Evolutionary conservation across 2,888 invertebrate genomes (phyloP).

Genomic region (Synergus itoensis): DNA sequence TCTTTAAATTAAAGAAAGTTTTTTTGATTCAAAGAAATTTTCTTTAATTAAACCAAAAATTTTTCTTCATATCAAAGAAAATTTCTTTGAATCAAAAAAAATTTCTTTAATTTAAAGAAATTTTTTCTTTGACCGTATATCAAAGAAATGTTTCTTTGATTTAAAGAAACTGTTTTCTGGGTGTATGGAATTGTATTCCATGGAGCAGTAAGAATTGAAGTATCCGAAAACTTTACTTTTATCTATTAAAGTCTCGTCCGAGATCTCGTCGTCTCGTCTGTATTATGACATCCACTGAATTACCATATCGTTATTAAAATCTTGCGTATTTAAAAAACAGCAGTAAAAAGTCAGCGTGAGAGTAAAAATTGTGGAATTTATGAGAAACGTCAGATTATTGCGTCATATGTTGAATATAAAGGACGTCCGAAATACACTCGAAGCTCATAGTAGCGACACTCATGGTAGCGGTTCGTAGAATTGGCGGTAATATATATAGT

Average conservation of each 20-base stretch:
- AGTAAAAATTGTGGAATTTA: not conserved
- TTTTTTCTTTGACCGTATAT: too few relatives aligned
- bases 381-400: slow-evolving; percentile 29
- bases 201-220: not conserved
- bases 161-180: too few relatives aligned
- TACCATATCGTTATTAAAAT: slow-evolving; percentile 3
- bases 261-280: not conserved
- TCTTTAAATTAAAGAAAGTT: too few relatives aligned
- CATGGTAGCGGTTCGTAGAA: too few relatives aligned
- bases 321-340: not conserved
- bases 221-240: not conserved
- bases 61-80: too few relatives aligned
- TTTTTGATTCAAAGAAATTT: too few relatives aligned
- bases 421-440: slow-evolving; percentile 15
- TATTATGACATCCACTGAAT: slow-evolving; percentile 13
- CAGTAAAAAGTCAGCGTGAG: slow-evolving; percentile 5
- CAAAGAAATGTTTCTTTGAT: too few relatives aligned
- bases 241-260: not conserved
- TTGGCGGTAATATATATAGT: too few relatives aligned
- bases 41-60: too few relatives aligned
- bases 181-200: not conserved
- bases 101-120: too few relatives aligned
- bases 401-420: slow-evolving; percentile 28
- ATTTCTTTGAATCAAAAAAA: too few relatives aligned
- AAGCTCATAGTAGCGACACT: too few relatives aligned